Percentiles rank a stretch among this genome's conserved stretches.
Conservation (phyloP, 2,888 invertebrate genomes). For the Atethmia centrago region DNA sequence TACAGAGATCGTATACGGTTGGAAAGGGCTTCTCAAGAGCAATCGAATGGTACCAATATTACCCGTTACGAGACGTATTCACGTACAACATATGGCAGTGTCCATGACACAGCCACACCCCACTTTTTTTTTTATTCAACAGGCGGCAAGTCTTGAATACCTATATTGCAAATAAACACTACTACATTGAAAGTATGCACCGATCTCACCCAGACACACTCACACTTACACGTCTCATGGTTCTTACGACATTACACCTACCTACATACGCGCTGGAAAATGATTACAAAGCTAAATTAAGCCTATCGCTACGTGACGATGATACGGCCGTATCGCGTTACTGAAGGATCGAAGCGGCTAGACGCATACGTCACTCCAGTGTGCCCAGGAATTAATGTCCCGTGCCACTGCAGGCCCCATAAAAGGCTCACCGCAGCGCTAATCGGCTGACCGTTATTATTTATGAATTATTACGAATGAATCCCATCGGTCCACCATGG, state of each 20-base stretch:
- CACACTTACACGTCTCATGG: no score
- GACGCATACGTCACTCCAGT: slow-evolving; percentile 82
- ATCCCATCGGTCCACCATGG: slow-evolving; percentile 51
- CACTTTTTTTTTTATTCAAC: no score
- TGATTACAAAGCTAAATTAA: slow-evolving; percentile 37
- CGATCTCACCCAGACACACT: no score
- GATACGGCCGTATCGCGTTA: slow-evolving; percentile 41
- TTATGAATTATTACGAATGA: slow-evolving; percentile 72
- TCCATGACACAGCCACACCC: no score
- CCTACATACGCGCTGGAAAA: not conserved
- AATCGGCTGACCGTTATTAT: slow-evolving; percentile 77
- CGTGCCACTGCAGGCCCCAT: slow-evolving; percentile 67
- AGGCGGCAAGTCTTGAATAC: no score
- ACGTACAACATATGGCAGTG: no score
- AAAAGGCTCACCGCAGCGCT: slow-evolving; percentile 74
- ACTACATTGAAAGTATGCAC: no score
- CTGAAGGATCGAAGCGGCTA: slow-evolving; percentile 84
- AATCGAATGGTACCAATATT: no score
- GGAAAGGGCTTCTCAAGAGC: no score
- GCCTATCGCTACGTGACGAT: slow-evolving; percentile 50
- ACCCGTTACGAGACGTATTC: no score
- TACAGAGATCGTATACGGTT: no score
- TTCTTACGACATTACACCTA: not conserved
- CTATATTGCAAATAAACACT: no score
- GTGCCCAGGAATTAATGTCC: slow-evolving; percentile 78